A percentile compares a stretch with the other conserved stretches of the same genome.
Evolutionary conservation across 2,888 invertebrate genomes (phyloP).

Genomic region (Apeira syringaria): DNA sequence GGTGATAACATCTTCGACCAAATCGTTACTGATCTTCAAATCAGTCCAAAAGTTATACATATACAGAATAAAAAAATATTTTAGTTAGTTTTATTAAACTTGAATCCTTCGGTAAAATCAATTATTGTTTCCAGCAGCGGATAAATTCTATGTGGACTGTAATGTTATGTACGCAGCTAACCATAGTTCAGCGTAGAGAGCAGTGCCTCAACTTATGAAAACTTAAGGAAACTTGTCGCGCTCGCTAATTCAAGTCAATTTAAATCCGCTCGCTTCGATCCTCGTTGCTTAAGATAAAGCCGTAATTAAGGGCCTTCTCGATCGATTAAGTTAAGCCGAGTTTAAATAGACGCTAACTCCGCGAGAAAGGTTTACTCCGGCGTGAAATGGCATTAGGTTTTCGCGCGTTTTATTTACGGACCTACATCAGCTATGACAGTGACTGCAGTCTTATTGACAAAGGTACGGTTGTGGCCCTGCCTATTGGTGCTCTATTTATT

Average conservation of each 20-base stretch:
- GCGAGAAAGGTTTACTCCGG: constrained; percentile 81
- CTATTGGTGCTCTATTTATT: too few relatives aligned
- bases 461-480: too few relatives aligned
- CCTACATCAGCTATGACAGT: constrained; percentile 1
- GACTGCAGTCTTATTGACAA: background rate
- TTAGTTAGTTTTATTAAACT: too few relatives aligned
- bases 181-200: too few relatives aligned
- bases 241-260: constrained; percentile 61
- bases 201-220: constrained; percentile 12
- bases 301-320: constrained; percentile 82
- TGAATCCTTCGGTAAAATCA: too few relatives aligned
- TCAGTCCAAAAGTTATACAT: too few relatives aligned
- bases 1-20: too few relatives aligned
- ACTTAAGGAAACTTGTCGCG: constrained; percentile 39
- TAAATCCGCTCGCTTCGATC: constrained; percentile 68
- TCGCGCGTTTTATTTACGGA: constrained; percentile 71
- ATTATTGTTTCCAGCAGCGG: too few relatives aligned
- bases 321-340: constrained; percentile 82
- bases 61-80: too few relatives aligned
- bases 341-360: constrained; percentile 83
- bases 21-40: too few relatives aligned
- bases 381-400: constrained; percentile 84
- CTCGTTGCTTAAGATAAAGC: constrained; percentile 76
- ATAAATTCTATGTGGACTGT: too few relatives aligned
- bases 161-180: too few relatives aligned